Percentiles rank a stretch among this genome's conserved stretches.
phyloP scores from a whole-genome alignment of 2,888 invertebrate genomes.

The Eucera pruinosa region DNA sequence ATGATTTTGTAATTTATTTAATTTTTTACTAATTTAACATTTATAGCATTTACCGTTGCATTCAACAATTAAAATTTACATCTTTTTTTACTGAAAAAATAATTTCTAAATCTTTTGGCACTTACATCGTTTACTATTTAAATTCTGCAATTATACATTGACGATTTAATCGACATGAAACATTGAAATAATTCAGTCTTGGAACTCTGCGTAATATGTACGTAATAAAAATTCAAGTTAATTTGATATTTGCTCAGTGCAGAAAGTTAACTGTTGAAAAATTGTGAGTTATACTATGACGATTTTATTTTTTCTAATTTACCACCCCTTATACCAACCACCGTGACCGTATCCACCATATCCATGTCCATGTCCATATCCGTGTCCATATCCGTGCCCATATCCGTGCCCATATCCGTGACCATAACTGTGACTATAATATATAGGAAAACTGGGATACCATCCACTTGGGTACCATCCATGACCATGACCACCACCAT shows the following conservation, averaged over 20 bases:
- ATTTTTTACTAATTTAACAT: too few relatives aligned
- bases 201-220: neutral
- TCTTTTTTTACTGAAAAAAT: too few relatives aligned
- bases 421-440: conserved; percentile 30
- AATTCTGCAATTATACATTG: too few relatives aligned
- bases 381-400: conserved; percentile 31
- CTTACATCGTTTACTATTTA: too few relatives aligned
- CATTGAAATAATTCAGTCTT: conserved; percentile 22
- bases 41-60: too few relatives aligned
- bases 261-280: conserved; percentile 4
- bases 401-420: conserved; percentile 10
- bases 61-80: too few relatives aligned
- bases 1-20: too few relatives aligned
- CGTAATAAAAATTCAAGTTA: neutral
- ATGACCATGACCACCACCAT: conserved; percentile 44
- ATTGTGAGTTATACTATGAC: neutral
- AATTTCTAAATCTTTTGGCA: too few relatives aligned
- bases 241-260: conserved; percentile 11
- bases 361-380: too few relatives aligned
- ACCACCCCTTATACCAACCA: conserved; percentile 71
- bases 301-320: conserved; percentile 47
- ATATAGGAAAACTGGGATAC: conserved; percentile 25
- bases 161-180: neutral
- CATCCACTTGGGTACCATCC: conserved; percentile 43
- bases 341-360: conserved; percentile 37